phyloP scores from a whole-genome alignment of 1,140 invertebrate genomes.

The Tenebrio molitor region DNA sequence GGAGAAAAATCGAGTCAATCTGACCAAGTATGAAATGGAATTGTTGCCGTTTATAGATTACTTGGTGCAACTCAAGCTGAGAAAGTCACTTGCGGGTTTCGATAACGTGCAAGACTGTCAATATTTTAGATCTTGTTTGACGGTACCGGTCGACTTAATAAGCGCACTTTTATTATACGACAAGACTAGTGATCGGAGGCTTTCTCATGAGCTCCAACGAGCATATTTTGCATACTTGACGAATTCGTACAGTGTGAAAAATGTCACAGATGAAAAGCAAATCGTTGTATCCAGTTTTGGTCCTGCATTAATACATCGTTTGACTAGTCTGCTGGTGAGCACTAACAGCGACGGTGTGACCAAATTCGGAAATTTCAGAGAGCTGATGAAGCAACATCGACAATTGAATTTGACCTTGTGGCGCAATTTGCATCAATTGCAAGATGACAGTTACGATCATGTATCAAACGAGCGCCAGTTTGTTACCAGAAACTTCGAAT shows the following conservation, averaged over 20 bases:
- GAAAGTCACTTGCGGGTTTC: not conserved
- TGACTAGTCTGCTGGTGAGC: conserved; percentile 51
- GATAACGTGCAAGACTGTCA: not conserved
- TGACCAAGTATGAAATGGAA: conserved; percentile 15
- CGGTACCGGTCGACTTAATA: conserved; percentile 30
- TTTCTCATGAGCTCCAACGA: conserved; percentile 51
- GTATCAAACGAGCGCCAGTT: not conserved
- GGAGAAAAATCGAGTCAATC: not conserved
- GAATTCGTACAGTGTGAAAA: conserved; percentile 45
- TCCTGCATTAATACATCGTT: conserved; percentile 52
- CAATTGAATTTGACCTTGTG: conserved; percentile 59
- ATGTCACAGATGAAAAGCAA: conserved; percentile 38
- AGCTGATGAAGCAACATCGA: conserved; percentile 53
- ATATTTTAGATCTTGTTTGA: not conserved
- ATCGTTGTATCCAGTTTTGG: conserved; percentile 38
- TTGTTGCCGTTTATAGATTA: conserved; percentile 54
- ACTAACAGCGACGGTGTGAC: conserved; percentile 9
- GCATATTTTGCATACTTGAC: conserved; percentile 48
- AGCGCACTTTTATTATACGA: conserved; percentile 32
- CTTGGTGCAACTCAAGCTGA: conserved; percentile 41
- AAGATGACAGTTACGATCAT: conserved; percentile 57
- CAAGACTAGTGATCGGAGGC: conserved; percentile 46
- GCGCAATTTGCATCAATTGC: conserved; percentile 60
- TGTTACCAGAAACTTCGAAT: conserved; percentile 1
- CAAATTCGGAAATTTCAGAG: conserved; percentile 57